Conservation (phyloP, 2,888 invertebrate genomes). For the Phasia obesa region DNA sequence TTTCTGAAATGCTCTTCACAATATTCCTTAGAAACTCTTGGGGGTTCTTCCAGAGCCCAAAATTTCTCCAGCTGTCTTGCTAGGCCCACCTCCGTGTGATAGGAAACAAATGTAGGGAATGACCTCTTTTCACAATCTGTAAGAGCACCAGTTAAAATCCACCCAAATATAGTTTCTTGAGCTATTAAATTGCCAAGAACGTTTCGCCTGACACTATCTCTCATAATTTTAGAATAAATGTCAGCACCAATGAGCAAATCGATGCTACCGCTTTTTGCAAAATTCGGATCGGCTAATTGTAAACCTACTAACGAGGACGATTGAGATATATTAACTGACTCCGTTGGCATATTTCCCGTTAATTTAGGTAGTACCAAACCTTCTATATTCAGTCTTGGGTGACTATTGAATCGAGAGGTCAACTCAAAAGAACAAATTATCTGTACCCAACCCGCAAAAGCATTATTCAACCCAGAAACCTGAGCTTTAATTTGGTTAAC, state of each 20-base stretch:
- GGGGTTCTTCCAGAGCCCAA: slow-evolving; percentile 26
- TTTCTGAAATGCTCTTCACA: background rate
- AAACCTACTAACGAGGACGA: too few species aligned
- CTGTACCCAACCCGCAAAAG: slow-evolving; percentile 11
- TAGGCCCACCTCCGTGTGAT: slow-evolving; percentile 4
- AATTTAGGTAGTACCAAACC: slow-evolving; percentile 2
- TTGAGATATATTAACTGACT: background rate
- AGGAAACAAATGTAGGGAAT: slow-evolving; percentile 2
- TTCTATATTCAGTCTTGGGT: background rate
- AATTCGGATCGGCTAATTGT: background rate
- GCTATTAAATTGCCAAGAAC: slow-evolving; percentile 8
- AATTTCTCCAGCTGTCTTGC: slow-evolving; percentile 25
- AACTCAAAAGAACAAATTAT: slow-evolving; percentile 18
- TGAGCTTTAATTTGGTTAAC: background rate
- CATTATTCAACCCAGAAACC: background rate
- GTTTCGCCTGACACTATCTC: too few species aligned
- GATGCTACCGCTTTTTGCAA: background rate
- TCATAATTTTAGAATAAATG: too few species aligned
- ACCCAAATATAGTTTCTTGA: slow-evolving; percentile 15
- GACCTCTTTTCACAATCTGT: background rate
- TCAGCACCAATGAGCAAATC: too few species aligned
- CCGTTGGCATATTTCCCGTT: background rate
- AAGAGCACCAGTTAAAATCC: slow-evolving; percentile 11
- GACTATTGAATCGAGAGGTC: background rate
- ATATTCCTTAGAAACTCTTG: background rate